Base-by-base conservation (phyloP, 2,113 vertebrate species). In the Apistogramma diplotaenia region DNA sequence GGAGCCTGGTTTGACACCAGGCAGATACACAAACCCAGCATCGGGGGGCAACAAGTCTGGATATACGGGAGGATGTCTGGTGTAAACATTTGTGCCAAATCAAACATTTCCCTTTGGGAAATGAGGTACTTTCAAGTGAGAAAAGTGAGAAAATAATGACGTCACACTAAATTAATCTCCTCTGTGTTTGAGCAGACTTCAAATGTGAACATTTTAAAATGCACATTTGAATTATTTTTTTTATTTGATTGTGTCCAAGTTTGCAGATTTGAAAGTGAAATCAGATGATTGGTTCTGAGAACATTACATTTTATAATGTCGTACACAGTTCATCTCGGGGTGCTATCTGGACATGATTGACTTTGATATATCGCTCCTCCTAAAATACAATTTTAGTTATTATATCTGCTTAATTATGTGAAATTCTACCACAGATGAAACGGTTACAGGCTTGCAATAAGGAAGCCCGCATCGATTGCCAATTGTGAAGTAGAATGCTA, bases 351-450 rank as follows among this genome's bases (percentile, higher is more conserved):
- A 5, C 18, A 40, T 27, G 46, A 67, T 27, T 49, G 15, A 3
- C 23, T 12, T 0, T 16, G 23, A 49, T 0, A 23, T 3, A 27
- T 11, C 9, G 19, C 19, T 67, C 2, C 40, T 43, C 37, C 37
- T 67, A 27, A 40, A 65, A 67, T 18, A 67, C 0, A 67, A n/a
- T n/a, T n/a, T n/a, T 49, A 49, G 23, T 0, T 29, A 15, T 67
- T 46, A 46, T 46, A 19, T 49, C 62, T 67, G 16, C 27, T 49
- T 29, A 49, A 49, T 29, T 19, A 49, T 19, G 15, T 3, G 1
- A 23, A 5, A 67, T 67, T 67, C 62, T 49, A 40, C 23, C 40
- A 49, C 19, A 23, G 72, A 40, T 85, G 13, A 77, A 43, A 53
- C 6, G n/a, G 2, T 12, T 37, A 31, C n/a, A 23, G 13, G 51